phyloP scores from a whole-genome alignment of 2,888 invertebrate species.

The Synanthedon vespiformis region DNA sequence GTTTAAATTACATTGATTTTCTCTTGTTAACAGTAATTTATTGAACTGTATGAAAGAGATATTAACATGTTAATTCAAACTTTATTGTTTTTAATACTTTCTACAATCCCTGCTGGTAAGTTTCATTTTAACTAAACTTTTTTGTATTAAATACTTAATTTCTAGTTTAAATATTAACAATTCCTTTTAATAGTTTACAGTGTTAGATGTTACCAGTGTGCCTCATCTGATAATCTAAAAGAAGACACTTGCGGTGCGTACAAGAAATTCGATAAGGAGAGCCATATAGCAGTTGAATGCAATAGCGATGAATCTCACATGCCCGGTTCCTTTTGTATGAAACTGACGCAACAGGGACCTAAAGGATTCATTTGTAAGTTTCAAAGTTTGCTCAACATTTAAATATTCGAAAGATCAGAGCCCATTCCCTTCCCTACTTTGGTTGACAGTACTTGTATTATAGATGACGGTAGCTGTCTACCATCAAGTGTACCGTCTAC shows the following conservation, averaged over 20 bases:
- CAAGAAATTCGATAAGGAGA: conserved; percentile 82
- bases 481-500: too few relatives aligned
- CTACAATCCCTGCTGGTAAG: conserved; percentile 18
- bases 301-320: conserved; percentile 93
- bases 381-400: neutral
- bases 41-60: too few relatives aligned
- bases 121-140: neutral
- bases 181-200: neutral
- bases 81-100: conserved; percentile 9
- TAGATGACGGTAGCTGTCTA: too few relatives aligned
- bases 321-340: conserved; percentile 97
- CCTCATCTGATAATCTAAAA: conserved; percentile 82
- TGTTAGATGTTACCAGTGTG: conserved; percentile 94
- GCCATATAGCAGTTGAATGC: conserved; percentile 93
- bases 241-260: conserved; percentile 94
- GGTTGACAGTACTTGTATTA: too few relatives aligned
- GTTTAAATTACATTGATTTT: too few relatives aligned
- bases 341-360: conserved; percentile 93
- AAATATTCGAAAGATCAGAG: too few relatives aligned
- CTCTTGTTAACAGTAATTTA: too few relatives aligned
- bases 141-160: neutral
- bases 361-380: conserved; percentile 93
- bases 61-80: neutral
- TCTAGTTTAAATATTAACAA: conserved; percentile 1
- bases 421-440: too few relatives aligned